Evolutionary conservation across 2,888 invertebrate genomes (phyloP), one percentile per base, ranked within the genome.

Genomic region (Platycnemis pennipes): DNA sequence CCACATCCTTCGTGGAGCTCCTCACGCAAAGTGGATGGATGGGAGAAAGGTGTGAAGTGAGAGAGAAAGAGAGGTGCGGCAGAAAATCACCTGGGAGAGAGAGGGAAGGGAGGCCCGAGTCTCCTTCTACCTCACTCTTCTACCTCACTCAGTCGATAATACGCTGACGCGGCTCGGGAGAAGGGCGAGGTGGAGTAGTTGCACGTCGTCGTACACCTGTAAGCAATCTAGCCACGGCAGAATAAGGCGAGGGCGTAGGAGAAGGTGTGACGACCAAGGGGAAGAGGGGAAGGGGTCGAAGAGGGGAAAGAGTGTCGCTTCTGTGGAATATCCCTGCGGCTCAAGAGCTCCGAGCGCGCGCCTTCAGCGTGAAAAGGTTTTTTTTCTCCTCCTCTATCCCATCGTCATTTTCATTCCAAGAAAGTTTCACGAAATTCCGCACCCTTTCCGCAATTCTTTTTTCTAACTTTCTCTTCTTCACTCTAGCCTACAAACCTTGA

Each of bases 331-430:
- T 53, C 91, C 63, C 63, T 63, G 16, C 13, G 37, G 22, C 77
- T 22, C 19, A 88, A 42, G 53, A 37, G 53, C 88, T 44, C 19
- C 31, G 19, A 7, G 63, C 31, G 56, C 37, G 69, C 31, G 49
- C 63, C 49, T 88, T 8, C 11, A 63, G 69, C 44, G 63, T 56
- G 89, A 89, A 89, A 89, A 56, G 89, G 89, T 45, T 88, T 88
- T 46, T 26, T 42, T 31, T n/a, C n/a, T 22, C n/a, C 45, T 91
- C 44, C 44, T 1, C 77, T 37, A 77, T 37, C 77, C 37, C 63
- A 91, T 91, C 44, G 42, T 63, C 45, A 91, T 91, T 91, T 63
- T 63, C 91, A 42, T 91, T 44, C 91, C 37, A 7, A n/a, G 91
- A 63, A 89, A 91, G 69, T 63, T 63, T 91, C 45, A n/a, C 56